Evolutionary conservation across 2,888 invertebrate species (phyloP).

Genomic region (Volucella bombylans): DNA sequence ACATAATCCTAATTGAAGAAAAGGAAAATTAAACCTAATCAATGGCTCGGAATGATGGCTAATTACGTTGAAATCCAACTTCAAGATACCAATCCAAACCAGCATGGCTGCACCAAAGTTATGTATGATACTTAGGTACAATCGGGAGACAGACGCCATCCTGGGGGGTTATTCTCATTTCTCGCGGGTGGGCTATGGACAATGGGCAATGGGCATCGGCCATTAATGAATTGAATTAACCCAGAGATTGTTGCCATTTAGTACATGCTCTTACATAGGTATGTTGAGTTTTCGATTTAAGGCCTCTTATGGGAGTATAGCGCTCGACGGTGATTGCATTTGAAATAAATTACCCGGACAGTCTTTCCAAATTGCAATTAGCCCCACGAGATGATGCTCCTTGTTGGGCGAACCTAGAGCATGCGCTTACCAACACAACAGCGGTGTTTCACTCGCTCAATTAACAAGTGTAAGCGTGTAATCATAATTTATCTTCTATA

Average conservation of each 20-base stretch:
- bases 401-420: neutral
- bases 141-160: too few species aligned
- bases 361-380: constrained; percentile 58
- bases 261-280: neutral
- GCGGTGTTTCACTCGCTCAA: constrained; percentile 40
- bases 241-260: constrained; percentile 66
- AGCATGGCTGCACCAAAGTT: neutral
- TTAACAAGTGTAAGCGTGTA: constrained; percentile 69
- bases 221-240: constrained; percentile 68
- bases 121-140: too few species aligned
- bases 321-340: constrained; percentile 55
- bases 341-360: constrained; percentile 54
- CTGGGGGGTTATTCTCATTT: too few species aligned
- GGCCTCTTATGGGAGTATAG: constrained; percentile 4
- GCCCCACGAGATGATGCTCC: constrained; percentile 20
- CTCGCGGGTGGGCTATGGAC: too few species aligned
- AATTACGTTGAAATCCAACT: constrained; percentile 55
- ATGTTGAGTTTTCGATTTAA: constrained; percentile 65
- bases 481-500: constrained; percentile 71
- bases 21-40: constrained; percentile 54
- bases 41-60: constrained; percentile 70
- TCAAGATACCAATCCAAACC: constrained; percentile 50
- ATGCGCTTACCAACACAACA: neutral
- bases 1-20: constrained; percentile 29
- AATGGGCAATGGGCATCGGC: constrained; percentile 24